These are phyloP conservation scores for Monomorium pharaonis DNA, from an alignment of 1,140 invertebrate species.

Conservation along the genomic window DNA sequence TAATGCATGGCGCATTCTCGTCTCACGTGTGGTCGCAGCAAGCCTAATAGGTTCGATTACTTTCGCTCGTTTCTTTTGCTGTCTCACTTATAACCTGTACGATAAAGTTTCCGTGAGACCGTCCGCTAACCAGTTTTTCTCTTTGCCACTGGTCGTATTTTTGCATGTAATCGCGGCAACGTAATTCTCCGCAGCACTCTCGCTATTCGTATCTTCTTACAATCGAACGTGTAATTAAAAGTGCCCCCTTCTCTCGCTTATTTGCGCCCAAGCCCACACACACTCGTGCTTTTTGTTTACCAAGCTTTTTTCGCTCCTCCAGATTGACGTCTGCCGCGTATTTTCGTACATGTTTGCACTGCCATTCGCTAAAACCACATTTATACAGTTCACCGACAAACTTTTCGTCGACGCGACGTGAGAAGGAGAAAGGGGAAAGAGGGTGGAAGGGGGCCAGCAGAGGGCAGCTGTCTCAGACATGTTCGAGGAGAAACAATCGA, in stretches of 20 bases:
- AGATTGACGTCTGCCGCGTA: constrained; percentile 37
- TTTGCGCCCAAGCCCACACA: constrained; percentile 37
- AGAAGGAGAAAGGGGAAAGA: constrained; percentile 20
- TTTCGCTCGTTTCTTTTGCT: constrained; percentile 55
- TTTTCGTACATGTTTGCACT: constrained; percentile 41
- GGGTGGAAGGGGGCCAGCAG: neutral
- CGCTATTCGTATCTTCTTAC: constrained; percentile 30
- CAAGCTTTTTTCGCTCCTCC: constrained; percentile 31
- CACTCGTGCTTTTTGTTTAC: constrained; percentile 18
- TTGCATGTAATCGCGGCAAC: constrained; percentile 46
- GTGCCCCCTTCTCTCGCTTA: neutral
- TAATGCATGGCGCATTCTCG: constrained; percentile 32
- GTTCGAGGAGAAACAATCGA: constrained; percentile 58
- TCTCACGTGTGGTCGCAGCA: constrained; percentile 58
- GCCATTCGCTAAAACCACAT: constrained; percentile 50
- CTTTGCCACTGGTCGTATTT: constrained; percentile 20
- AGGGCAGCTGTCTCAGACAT: constrained; percentile 54
- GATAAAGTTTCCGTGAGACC: constrained; percentile 43
- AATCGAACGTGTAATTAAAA: constrained; percentile 57
- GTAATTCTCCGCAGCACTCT: constrained; percentile 47
- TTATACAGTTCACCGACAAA: constrained; percentile 46
- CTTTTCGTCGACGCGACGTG: constrained; percentile 49
- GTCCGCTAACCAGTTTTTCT: constrained; percentile 59
- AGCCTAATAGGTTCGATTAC: constrained; percentile 44
- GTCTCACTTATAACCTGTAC: constrained; percentile 40